Percentiles rank a stretch among this genome's conserved stretches.
Evolutionary conservation across 2,113 vertebrate genomes (phyloP).

Genomic region (Alaudala cheleensis): DNA sequence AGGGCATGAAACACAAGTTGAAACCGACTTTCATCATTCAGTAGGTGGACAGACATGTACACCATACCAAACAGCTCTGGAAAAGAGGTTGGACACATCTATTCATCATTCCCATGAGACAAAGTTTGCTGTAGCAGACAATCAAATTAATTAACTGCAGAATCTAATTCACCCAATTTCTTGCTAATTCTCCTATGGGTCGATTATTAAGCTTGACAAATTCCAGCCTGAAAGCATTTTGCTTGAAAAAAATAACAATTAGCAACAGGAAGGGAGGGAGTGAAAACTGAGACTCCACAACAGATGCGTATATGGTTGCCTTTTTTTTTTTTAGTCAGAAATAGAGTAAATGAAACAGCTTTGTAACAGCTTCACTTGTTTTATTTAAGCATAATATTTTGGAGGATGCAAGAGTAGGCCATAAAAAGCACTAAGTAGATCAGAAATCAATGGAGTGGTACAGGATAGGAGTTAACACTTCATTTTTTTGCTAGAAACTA

Average conservation of each 20-base stretch:
- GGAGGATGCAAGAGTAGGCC: not conserved
- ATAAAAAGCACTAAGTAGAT: not conserved
- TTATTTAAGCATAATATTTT: conserved; percentile 24
- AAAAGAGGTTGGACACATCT: not conserved
- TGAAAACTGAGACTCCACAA: not conserved
- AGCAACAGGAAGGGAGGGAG: not conserved
- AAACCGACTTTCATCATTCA: not conserved
- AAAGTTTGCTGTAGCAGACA: conserved; percentile 14
- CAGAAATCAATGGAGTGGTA: not conserved
- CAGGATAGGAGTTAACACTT: not conserved
- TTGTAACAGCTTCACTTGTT: not conserved
- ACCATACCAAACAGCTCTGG: not conserved
- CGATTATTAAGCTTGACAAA: conserved; percentile 55
- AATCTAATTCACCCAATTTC: conserved; percentile 58
- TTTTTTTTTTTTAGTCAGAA: not conserved
- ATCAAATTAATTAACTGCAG: conserved; percentile 62
- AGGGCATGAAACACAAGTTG: not conserved
- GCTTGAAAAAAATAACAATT: conserved; percentile 50
- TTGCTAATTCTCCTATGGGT: conserved; percentile 29
- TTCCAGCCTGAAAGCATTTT: conserved; percentile 25
- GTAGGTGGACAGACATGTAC: not conserved
- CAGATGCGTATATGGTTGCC: not conserved
- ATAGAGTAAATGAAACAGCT: not conserved
- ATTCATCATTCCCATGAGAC: conserved; percentile 31
- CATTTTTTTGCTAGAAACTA: not conserved